A percentile compares a stretch with the other conserved stretches of the same genome.
Conservation (phyloP, 1,140 invertebrate genomes). For the Aphelinus atriplicis region DNA sequence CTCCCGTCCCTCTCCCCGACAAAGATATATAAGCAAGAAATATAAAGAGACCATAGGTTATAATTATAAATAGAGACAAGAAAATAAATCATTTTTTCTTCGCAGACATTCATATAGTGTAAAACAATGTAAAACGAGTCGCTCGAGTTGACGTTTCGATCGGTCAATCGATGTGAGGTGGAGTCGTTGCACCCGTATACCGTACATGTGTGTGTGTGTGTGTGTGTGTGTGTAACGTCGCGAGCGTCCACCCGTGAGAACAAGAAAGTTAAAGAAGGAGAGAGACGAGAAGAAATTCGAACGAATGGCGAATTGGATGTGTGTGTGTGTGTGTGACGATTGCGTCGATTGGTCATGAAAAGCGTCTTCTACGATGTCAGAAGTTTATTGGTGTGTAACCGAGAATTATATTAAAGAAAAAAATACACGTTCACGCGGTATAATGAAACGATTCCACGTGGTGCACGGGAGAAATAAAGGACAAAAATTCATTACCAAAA, state of each 20-base stretch:
- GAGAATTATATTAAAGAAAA: constrained; percentile 53
- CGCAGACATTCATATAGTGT: constrained; percentile 41
- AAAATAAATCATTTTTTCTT: constrained; percentile 33
- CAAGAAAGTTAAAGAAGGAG: no score
- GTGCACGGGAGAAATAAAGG: constrained; percentile 23
- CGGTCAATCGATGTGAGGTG: constrained; percentile 5
- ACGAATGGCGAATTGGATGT: neutral
- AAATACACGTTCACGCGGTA: constrained; percentile 43
- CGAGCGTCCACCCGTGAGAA: no score
- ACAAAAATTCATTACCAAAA: constrained; percentile 37
- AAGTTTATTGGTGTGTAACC: constrained; percentile 50
- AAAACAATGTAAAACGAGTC: constrained; percentile 33
- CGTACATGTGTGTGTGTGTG: no score
- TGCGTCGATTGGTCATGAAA: constrained; percentile 33
- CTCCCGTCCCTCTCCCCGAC: neutral
- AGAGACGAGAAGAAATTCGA: neutral
- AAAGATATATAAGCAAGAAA: constrained; percentile 13
- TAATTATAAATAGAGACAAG: constrained; percentile 38
- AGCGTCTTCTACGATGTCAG: constrained; percentile 32
- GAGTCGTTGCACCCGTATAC: no score
- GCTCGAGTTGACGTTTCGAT: constrained; percentile 23
- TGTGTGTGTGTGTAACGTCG: no score
- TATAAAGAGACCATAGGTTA: constrained; percentile 31
- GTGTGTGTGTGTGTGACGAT: neutral
- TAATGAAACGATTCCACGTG: constrained; percentile 31